phyloP scores from a whole-genome alignment of 2,113 vertebrate genomes.

The Xyliphius kryptos region DNA sequence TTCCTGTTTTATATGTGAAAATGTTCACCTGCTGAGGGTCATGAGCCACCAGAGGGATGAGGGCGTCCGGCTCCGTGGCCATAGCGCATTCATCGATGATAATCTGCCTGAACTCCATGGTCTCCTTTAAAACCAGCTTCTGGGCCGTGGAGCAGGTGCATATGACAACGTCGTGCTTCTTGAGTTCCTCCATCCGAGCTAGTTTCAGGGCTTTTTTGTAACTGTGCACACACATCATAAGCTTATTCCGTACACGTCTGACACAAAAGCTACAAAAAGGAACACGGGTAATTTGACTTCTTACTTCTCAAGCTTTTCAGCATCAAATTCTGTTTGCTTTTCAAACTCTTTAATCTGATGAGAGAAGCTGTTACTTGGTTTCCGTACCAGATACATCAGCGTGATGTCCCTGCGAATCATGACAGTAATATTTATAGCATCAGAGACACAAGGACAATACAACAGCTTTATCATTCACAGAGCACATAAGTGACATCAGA shows the following conservation, averaged over 20 bases:
- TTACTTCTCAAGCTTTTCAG: neutral
- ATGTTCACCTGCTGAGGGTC: conserved; percentile 57
- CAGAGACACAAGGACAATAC: too few species aligned
- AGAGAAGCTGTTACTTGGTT: conserved; percentile 6
- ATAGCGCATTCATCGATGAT: conserved; percentile 75
- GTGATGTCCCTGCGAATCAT: conserved; percentile 25
- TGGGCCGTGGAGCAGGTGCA: conserved; percentile 65
- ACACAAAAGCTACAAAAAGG: too few species aligned
- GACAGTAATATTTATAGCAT: too few species aligned
- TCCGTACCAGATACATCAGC: conserved; percentile 28
- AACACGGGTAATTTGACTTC: neutral
- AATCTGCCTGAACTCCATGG: conserved; percentile 59
- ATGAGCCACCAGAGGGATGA: conserved; percentile 71
- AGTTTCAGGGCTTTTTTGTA: conserved; percentile 37
- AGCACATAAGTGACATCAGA: neutral
- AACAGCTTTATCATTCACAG: too few species aligned
- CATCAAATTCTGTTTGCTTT: neutral
- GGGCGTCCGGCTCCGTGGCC: conserved; percentile 76
- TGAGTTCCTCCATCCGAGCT: conserved; percentile 52
- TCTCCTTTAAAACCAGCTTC: neutral
- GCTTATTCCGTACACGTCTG: too few species aligned
- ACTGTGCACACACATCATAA: conserved; percentile 48
- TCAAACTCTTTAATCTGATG: neutral
- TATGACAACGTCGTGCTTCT: conserved; percentile 56
- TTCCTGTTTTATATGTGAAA: too few species aligned